A percentile compares a stretch with the other conserved stretches of the same genome.
Conservation (phyloP, 2,888 invertebrate genomes). For the Alcis repandata region DNA sequence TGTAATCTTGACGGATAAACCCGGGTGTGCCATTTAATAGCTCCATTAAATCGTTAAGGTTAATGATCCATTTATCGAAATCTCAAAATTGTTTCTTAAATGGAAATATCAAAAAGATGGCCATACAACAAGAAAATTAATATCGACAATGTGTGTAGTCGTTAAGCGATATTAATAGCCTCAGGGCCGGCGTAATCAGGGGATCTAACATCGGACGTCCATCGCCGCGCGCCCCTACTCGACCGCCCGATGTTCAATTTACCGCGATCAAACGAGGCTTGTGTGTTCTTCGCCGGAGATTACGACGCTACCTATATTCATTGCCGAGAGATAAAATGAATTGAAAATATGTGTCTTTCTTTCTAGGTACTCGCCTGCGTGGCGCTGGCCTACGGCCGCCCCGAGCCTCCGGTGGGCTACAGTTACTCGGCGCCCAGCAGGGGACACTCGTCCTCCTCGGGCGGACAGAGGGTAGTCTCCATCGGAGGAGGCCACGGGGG, state of each 20-base stretch:
- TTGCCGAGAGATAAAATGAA: conserved; percentile 16
- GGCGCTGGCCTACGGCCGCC: conserved; percentile 80
- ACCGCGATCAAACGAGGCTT: conserved; percentile 27
- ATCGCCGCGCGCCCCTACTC: conserved; percentile 22
- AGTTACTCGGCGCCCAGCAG: conserved; percentile 76
- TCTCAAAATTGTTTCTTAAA: background rate
- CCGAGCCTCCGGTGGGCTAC: conserved; percentile 84
- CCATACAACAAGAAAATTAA: conserved; percentile 17
- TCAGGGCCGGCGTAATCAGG: conserved; percentile 30
- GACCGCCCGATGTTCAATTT: conserved; percentile 25
- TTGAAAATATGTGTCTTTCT: conserved; percentile 46
- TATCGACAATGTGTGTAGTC: conserved; percentile 15
- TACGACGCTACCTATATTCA: conserved; percentile 9
- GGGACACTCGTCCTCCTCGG: conserved; percentile 64
- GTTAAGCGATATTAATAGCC: conserved; percentile 31
- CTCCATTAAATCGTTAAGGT: background rate
- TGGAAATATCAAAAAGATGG: conserved; percentile 1
- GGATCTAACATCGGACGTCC: conserved; percentile 32
- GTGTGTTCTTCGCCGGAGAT: conserved; percentile 24
- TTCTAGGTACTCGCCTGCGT: conserved; percentile 82
- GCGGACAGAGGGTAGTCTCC: conserved; percentile 62
- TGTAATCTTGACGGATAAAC: conserved; percentile 17
- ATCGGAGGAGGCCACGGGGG: conserved; percentile 57
- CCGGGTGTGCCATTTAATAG: conserved; percentile 3
- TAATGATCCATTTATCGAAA: background rate